phyloP scores from a whole-genome alignment of 2,797 vertebrate species.

The Catostomus latipinnis region DNA sequence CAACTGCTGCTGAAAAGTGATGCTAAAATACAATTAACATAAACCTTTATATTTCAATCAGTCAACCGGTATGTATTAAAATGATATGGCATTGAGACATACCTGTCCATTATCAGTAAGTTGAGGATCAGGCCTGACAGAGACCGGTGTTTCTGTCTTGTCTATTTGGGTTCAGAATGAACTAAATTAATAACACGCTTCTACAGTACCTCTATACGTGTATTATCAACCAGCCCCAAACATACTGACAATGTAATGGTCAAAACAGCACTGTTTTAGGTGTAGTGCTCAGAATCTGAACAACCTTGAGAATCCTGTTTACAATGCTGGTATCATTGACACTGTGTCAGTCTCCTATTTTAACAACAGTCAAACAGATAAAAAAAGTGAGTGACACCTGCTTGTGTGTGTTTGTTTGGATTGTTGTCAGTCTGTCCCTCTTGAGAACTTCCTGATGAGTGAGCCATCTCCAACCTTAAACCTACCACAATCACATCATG shows the following conservation, averaged over 20 bases:
- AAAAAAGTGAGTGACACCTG: slow-evolving; percentile 47
- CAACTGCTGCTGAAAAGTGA: neutral
- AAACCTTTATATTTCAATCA: neutral
- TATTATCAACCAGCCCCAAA: too few relatives aligned
- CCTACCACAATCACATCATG: neutral
- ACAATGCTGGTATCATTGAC: slow-evolving; percentile 6
- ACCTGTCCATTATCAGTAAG: slow-evolving; percentile 15
- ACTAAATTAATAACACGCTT: neutral
- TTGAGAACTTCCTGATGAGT: slow-evolving; percentile 39
- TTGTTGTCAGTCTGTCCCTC: slow-evolving; percentile 53
- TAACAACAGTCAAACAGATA: neutral
- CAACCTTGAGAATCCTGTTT: neutral
- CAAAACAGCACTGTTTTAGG: neutral
- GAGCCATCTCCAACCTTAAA: slow-evolving; percentile 58
- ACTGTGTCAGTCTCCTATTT: neutral
- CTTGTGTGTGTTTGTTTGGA: slow-evolving; percentile 24
- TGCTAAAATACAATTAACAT: neutral
- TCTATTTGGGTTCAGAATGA: slow-evolving; percentile 6
- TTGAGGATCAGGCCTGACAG: neutral
- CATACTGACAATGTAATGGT: neutral
- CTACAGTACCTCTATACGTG: too few relatives aligned
- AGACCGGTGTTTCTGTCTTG: neutral
- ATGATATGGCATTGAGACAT: neutral
- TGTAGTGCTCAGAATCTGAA: neutral
- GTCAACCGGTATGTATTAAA: neutral